Evolutionary conservation across 2,797 vertebrate genomes (phyloP).

Genomic region (Poecilia wingei): DNA sequence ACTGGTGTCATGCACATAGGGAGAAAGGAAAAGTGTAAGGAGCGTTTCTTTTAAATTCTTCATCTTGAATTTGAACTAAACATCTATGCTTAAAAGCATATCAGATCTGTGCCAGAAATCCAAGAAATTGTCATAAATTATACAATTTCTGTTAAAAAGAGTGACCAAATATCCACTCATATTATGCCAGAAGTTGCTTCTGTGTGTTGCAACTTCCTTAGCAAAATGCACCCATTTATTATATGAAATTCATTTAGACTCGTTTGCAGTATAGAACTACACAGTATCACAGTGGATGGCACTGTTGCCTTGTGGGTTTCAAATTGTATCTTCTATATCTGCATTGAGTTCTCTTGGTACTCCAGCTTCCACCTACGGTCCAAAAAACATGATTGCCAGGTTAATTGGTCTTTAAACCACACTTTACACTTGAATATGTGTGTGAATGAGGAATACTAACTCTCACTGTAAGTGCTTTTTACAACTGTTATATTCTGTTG

Average conservation of each 20-base stretch:
- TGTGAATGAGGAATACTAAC: background rate
- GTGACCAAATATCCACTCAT: background rate
- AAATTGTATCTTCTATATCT: background rate
- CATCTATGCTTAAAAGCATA: background rate
- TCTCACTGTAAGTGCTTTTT: background rate
- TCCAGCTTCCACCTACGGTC: background rate
- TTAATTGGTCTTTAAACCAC: background rate
- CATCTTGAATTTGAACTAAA: background rate
- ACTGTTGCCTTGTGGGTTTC: background rate
- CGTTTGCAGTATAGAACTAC: background rate
- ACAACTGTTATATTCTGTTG: background rate
- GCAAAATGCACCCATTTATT: background rate
- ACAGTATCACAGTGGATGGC: background rate
- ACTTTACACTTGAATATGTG: background rate
- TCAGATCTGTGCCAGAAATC: background rate
- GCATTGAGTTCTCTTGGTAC: background rate
- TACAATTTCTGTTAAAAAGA: background rate
- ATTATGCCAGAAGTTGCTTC: background rate
- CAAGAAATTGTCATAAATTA: background rate
- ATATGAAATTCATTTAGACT: background rate
- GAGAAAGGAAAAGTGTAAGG: background rate
- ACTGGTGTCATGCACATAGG: background rate
- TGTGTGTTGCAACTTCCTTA: background rate
- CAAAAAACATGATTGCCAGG: background rate
- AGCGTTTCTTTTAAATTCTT: background rate